A percentile compares a stretch with the other conserved stretches of the same genome.
Evolutionary conservation across 2,888 invertebrate genomes (phyloP).

Genomic region (Carcina quercana): DNA sequence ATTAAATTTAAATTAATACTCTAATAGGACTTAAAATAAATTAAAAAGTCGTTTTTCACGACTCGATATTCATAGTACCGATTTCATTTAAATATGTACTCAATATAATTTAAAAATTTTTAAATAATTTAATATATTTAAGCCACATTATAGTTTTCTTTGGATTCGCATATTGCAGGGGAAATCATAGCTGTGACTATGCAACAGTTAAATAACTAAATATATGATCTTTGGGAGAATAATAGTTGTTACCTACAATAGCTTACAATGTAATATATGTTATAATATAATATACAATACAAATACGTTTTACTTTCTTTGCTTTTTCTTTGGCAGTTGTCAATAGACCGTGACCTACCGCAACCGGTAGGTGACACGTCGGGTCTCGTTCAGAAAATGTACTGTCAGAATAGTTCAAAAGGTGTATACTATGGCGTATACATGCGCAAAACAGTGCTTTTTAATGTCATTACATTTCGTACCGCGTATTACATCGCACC

Average conservation of each 20-base stretch:
- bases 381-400: too few species aligned
- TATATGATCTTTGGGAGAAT: conserved; percentile 17
- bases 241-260: conserved; percentile 7
- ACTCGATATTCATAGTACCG: not conserved
- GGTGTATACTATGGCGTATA: too few species aligned
- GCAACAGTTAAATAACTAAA: conserved; percentile 10
- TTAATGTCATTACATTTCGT: too few species aligned
- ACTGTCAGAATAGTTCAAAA: too few species aligned
- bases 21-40: not conserved
- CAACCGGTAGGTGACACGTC: too few species aligned
- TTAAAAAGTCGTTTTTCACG: not conserved
- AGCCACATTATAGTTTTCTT: conserved; percentile 7
- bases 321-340: conserved; percentile 27
- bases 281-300: conserved; percentile 4
- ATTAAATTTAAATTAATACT: conserved; percentile 1
- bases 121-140: too few species aligned
- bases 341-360: too few species aligned
- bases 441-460: too few species aligned
- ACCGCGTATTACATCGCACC: too few species aligned
- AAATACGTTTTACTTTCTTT: conserved; percentile 12
- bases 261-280: conserved; percentile 1
- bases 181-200: conserved; percentile 6
- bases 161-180: conserved; percentile 6
- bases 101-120: too few species aligned
- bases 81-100: not conserved